A percentile compares a stretch with the other conserved stretches of the same genome.
phyloP scores from a whole-genome alignment of 1,140 invertebrate species.

The Megathymus violae region DNA sequence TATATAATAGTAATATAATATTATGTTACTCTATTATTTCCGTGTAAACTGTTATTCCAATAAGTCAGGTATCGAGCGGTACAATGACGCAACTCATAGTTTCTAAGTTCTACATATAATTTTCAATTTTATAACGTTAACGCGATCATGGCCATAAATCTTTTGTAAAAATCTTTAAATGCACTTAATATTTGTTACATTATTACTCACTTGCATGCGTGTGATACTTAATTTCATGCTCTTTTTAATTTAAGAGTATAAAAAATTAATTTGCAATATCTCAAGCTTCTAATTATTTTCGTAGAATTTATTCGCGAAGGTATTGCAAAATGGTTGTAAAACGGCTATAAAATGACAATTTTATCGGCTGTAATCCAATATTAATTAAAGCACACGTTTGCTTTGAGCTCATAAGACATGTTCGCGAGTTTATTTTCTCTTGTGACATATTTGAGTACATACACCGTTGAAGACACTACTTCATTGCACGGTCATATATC shows the following conservation, averaged over 20 bases:
- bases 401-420: not conserved
- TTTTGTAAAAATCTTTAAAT: conserved; percentile 5
- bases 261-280: conserved; percentile 28
- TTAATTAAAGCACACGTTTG: conserved; percentile 22
- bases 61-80: too few relatives aligned
- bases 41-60: too few relatives aligned
- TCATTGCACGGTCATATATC: conserved; percentile 2
- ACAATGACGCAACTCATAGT: too few relatives aligned
- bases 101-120: too few relatives aligned
- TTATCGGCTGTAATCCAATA: conserved; percentile 22
- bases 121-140: too few relatives aligned
- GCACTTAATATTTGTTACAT: too few relatives aligned
- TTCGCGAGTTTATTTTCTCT: not conserved
- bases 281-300: conserved; percentile 23
- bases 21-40: too few relatives aligned
- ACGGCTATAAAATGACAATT: conserved; percentile 24
- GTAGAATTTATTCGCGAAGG: conserved; percentile 8
- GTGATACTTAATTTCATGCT: conserved; percentile 19
- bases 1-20: too few relatives aligned
- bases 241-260: conserved; percentile 21
- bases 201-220: not conserved
- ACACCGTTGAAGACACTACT: not conserved
- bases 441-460: not conserved
- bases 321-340: conserved; percentile 21
- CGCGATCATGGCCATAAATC: too few relatives aligned